Evolutionary conservation across 2,888 invertebrate genomes (phyloP).

Genomic region (Nomada flava): DNA sequence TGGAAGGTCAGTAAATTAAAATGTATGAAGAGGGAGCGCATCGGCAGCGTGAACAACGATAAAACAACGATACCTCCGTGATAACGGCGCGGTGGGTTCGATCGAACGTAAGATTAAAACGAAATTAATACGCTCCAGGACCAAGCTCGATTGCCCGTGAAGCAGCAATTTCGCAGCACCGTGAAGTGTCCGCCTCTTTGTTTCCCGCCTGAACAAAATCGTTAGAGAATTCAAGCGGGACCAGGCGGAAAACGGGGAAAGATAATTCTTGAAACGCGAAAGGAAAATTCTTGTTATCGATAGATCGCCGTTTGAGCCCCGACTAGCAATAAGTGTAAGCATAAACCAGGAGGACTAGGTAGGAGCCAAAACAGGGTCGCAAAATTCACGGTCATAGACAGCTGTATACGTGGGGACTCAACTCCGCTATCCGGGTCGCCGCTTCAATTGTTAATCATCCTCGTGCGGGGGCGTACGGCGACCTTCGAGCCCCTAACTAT

Average conservation of each 20-base stretch:
- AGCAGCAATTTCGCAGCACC: constrained; percentile 8
- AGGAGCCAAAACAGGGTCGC: not conserved
- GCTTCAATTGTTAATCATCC: constrained; percentile 61
- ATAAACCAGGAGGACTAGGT: no score
- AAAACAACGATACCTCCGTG: constrained; percentile 50
- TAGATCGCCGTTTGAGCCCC: no score
- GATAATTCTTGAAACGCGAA: not conserved
- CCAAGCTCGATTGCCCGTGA: constrained; percentile 17
- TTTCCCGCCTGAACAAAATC: constrained; percentile 4
- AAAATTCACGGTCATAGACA: constrained; percentile 18
- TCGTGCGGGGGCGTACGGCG: constrained; percentile 32
- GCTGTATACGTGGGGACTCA: no score
- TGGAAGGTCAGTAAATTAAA: constrained; percentile 66
- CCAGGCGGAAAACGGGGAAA: not conserved
- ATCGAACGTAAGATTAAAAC: constrained; percentile 46
- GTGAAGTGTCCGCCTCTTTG: not conserved
- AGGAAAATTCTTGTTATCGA: not conserved
- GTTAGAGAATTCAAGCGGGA: not conserved
- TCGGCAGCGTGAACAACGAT: constrained; percentile 41
- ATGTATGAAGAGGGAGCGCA: constrained; percentile 60
- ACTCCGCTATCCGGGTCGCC: constrained; percentile 23
- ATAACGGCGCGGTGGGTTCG: constrained; percentile 5
- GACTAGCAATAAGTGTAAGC: no score
- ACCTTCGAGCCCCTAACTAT: constrained; percentile 38
- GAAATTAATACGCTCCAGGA: constrained; percentile 25